These are phyloP conservation scores for Caenorhabditis remanei DNA, from an alignment of 1,140 invertebrate genomes.

Conservation along the genomic window DNA sequence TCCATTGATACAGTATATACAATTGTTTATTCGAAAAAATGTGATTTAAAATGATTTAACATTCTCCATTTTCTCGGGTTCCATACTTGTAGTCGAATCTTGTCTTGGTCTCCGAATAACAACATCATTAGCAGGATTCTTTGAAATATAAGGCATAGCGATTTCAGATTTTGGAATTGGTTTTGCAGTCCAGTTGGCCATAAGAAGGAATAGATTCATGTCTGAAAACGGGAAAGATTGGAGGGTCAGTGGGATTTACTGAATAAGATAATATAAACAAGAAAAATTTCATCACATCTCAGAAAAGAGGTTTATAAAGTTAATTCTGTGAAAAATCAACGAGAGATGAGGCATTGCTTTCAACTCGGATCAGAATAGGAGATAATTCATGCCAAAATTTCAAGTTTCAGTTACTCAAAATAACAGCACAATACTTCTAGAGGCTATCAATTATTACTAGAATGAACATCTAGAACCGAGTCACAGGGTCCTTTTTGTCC, in stretches of 20 bases:
- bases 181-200: slow-evolving; percentile 33
- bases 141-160: background rate
- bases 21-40: background rate
- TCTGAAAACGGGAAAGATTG: background rate
- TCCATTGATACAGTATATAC: background rate
- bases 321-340: no score
- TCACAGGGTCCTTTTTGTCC: no score
- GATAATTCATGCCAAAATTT: no score
- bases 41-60: background rate
- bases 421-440: no score
- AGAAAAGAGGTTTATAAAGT: background rate
- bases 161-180: background rate
- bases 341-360: no score
- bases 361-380: no score
- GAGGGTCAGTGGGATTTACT: background rate
- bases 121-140: background rate
- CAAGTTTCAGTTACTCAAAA: no score
- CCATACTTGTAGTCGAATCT: background rate
- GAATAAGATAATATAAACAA: background rate
- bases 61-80: background rate
- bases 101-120: background rate
- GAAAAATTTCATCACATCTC: background rate
- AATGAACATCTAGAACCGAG: no score
- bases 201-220: slow-evolving; percentile 36
- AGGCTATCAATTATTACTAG: no score